Percentiles rank a stretch among this genome's conserved stretches.
Evolutionary conservation across 2,888 invertebrate species (phyloP).

Genomic region (Hymenopus coronatus): DNA sequence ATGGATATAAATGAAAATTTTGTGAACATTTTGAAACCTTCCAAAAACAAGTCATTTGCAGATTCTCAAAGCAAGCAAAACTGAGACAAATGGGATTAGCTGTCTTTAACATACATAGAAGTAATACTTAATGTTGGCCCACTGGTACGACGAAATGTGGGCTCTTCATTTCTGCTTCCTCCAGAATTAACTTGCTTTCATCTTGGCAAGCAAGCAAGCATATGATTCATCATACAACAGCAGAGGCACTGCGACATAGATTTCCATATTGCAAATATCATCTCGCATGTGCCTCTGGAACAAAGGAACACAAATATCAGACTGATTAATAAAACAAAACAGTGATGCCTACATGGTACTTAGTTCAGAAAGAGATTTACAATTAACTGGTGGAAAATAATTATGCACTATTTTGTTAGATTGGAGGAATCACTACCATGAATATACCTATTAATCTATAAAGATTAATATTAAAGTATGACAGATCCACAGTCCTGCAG

Average conservation of each 20-base stretch:
- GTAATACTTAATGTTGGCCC: not conserved
- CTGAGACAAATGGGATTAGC: not conserved
- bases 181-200: not conserved
- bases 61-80: not conserved
- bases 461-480: no score
- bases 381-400: not conserved
- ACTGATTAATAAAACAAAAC: constrained; percentile 47
- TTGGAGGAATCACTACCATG: no score
- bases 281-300: constrained; percentile 86
- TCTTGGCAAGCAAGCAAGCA: not conserved
- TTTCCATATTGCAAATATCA: constrained; percentile 41
- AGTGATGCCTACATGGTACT: not conserved
- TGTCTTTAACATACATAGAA: not conserved
- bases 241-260: constrained; percentile 27
- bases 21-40: not conserved
- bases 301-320: constrained; percentile 53
- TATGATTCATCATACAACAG: not conserved
- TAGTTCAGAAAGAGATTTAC: not conserved
- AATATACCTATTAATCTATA: no score
- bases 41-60: not conserved
- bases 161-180: not conserved
- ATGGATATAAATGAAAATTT: no score
- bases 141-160: not conserved
- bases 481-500: no score
- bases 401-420: not conserved